Percentiles rank a stretch among this genome's conserved stretches.
Conservation (phyloP, 2,797 vertebrate species). For the Microctenopoma lineatum region DNA sequence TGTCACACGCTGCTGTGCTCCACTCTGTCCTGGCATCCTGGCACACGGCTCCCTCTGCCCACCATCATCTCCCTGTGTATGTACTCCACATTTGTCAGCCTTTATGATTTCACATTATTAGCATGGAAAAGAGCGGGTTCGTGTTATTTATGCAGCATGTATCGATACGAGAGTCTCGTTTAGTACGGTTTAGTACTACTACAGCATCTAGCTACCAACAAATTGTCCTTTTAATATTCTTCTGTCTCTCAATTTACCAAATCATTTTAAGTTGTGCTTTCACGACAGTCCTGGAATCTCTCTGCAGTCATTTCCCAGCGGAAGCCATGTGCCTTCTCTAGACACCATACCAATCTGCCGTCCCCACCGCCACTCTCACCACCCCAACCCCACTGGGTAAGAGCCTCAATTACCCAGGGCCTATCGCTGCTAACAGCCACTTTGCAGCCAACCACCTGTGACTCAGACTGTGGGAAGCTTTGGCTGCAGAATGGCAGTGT, state of each 20-base stretch:
- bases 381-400: slow-evolving; percentile 57
- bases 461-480: slow-evolving; percentile 67
- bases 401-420: slow-evolving; percentile 78
- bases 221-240: not conserved
- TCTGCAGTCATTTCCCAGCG: slow-evolving; percentile 54
- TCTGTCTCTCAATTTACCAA: slow-evolving; percentile 40
- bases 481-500: slow-evolving; percentile 38
- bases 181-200: slow-evolving; percentile 14
- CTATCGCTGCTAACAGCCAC: slow-evolving; percentile 76
- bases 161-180: slow-evolving; percentile 21
- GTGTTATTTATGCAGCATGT: slow-evolving; percentile 39
- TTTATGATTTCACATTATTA: slow-evolving; percentile 56
- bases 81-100: slow-evolving; percentile 46
- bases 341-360: slow-evolving; percentile 60
- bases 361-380: slow-evolving; percentile 39
- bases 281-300: slow-evolving; percentile 49
- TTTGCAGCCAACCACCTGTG: slow-evolving; percentile 82
- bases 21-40: slow-evolving; percentile 65
- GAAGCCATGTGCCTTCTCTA: slow-evolving; percentile 48
- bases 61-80: slow-evolving; percentile 52
- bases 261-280: slow-evolving; percentile 44
- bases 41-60: slow-evolving; percentile 54
- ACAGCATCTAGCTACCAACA: not conserved
- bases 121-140: slow-evolving; percentile 63
- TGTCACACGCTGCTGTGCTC: slow-evolving; percentile 71